Conservation (phyloP, 2,113 vertebrate species). For the Neoarius graeffei region DNA sequence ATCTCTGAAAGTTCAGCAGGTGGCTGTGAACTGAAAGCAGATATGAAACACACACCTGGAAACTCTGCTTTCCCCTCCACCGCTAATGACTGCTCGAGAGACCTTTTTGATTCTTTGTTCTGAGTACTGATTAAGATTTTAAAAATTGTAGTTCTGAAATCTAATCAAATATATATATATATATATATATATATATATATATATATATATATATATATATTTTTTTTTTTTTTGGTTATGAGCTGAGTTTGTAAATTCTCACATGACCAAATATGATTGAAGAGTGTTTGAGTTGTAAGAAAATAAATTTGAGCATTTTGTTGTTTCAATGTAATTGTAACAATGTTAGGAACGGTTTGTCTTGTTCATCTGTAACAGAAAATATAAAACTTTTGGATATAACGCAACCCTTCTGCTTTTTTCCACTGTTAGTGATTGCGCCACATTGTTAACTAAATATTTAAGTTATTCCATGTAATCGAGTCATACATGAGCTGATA, state of each 20-base stretch:
- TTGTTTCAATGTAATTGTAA: not conserved
- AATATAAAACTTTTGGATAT: not conserved
- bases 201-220: no score
- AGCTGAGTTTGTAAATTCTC: not conserved
- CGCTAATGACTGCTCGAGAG: slow-evolving; percentile 70
- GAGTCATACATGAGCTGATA: no score
- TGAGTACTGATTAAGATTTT: not conserved
- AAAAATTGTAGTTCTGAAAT: not conserved
- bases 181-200: no score
- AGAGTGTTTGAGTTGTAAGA: not conserved
- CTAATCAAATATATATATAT: not conserved
- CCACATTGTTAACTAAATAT: not conserved
- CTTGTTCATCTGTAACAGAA: not conserved
- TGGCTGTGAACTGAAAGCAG: not conserved
- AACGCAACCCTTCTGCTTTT: not conserved
- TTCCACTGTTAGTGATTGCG: not conserved
- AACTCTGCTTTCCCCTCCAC: slow-evolving; percentile 17
- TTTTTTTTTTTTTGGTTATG: no score
- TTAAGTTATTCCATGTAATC: no score
- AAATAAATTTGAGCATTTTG: not conserved
- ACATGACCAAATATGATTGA: not conserved
- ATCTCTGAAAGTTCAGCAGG: not conserved
- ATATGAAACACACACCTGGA: not conserved
- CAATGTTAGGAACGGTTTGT: not conserved
- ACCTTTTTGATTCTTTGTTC: slow-evolving; percentile 69